A percentile compares a stretch with the other conserved stretches of the same genome.
These are phyloP conservation scores for Holacanthella duospinosa DNA, from an alignment of 2,888 invertebrate species.

Conservation along the genomic window DNA sequence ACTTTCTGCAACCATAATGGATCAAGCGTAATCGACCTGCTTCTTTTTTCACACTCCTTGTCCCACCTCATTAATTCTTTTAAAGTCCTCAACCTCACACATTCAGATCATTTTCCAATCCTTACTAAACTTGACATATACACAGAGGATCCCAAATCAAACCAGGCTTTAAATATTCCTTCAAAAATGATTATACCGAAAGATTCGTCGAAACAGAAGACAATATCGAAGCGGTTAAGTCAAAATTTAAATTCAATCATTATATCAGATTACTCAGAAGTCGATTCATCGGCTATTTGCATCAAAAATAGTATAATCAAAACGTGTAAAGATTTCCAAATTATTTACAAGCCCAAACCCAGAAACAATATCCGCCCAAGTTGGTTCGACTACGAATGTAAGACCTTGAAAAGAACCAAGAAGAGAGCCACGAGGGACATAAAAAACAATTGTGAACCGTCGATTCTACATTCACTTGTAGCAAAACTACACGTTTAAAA, in stretches of 20 bases:
- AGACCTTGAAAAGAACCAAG: background rate
- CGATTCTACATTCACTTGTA: background rate
- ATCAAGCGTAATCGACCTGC: background rate
- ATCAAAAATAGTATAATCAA: background rate
- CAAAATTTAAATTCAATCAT: too few species aligned
- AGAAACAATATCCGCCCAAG: background rate
- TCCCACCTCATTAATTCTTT: background rate
- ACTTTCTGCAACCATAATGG: too few species aligned
- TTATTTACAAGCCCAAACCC: too few species aligned
- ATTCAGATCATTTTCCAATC: background rate
- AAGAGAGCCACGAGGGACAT: too few species aligned
- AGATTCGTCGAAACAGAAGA: too few species aligned
- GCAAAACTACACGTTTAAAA: background rate
- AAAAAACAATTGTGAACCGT: too few species aligned
- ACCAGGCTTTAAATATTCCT: too few species aligned
- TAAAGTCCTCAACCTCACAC: background rate
- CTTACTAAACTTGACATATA: background rate
- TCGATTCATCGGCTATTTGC: background rate
- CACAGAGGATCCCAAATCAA: background rate
- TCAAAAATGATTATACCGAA: too few species aligned
- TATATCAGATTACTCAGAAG: background rate
- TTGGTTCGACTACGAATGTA: background rate
- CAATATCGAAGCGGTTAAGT: too few species aligned
- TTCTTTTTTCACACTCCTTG: background rate
- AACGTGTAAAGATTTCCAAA: background rate